Percentiles rank a stretch among this genome's conserved stretches.
Conservation (phyloP, 2,888 invertebrate genomes). For the Papilio elwesi region DNA sequence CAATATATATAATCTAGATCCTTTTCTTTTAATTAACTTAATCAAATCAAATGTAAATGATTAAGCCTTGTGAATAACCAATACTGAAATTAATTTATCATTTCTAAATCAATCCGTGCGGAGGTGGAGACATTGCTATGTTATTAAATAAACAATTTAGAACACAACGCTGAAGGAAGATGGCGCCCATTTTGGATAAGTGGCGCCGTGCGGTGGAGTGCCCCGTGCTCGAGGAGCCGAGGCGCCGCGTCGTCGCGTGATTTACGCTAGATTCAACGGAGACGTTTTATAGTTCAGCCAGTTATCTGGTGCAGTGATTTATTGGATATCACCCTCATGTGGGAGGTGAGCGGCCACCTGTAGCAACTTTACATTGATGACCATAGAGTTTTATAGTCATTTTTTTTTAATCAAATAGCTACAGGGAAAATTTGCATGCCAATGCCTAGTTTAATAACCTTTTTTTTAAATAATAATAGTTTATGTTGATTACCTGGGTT, state of each 20-base stretch:
- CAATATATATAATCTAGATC: too few species aligned
- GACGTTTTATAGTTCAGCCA: slow-evolving; percentile 2
- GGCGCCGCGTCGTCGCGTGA: slow-evolving; percentile 6
- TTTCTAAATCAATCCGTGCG: not conserved
- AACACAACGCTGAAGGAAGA: slow-evolving; percentile 12
- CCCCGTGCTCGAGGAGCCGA: not conserved
- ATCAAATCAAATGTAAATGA: too few species aligned
- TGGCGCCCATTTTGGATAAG: slow-evolving; percentile 15
- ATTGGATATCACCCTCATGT: not conserved
- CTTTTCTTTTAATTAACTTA: too few species aligned
- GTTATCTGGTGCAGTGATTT: slow-evolving; percentile 2
- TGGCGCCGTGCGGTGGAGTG: slow-evolving; percentile 7
- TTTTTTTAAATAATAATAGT: too few species aligned
- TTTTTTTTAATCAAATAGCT: too few species aligned
- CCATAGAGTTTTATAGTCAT: too few species aligned
- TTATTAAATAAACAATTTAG: slow-evolving; percentile 1
- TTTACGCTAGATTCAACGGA: slow-evolving; percentile 12
- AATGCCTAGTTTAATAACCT: too few species aligned
- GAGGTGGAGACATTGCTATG: not conserved
- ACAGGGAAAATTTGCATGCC: too few species aligned
- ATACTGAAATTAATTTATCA: not conserved
- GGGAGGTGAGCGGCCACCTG: slow-evolving; percentile 10
- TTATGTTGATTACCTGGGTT: too few species aligned
- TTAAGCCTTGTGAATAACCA: too few species aligned
- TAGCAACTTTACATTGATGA: not conserved